Conservation (phyloP, 2,113 vertebrate genomes). For the Anguilla japonica region DNA sequence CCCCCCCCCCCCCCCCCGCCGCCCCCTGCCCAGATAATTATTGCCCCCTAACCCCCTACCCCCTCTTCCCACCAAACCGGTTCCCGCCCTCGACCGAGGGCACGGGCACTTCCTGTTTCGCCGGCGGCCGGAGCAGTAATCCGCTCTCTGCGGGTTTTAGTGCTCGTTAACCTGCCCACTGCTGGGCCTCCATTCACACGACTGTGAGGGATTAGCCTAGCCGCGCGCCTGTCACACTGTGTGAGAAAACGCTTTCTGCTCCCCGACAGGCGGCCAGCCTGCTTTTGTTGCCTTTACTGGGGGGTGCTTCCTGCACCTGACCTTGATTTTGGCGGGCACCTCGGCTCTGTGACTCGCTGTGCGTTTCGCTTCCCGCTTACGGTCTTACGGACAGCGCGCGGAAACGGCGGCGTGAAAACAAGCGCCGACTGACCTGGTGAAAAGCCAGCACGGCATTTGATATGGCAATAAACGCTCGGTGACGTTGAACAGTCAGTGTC, state of each 20-base stretch:
- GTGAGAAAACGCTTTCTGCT: background rate
- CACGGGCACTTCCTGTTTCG: conserved; percentile 33
- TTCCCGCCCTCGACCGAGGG: background rate
- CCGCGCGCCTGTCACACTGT: background rate
- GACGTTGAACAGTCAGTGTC: background rate
- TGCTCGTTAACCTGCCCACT: conserved; percentile 45
- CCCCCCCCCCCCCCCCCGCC: too few relatives aligned
- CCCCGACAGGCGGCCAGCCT: background rate
- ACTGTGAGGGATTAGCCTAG: conserved; percentile 38
- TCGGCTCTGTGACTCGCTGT: background rate
- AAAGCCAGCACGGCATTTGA: background rate
- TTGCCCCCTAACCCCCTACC: background rate
- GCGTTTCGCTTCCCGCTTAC: background rate
- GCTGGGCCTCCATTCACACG: conserved; percentile 46
- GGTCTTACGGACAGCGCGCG: background rate
- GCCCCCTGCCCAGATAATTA: background rate
- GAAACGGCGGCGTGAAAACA: background rate
- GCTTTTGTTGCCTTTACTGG: background rate
- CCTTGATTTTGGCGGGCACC: background rate
- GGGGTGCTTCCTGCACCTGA: background rate
- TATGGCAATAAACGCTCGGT: background rate
- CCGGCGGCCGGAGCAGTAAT: background rate
- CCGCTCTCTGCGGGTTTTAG: conserved; percentile 22
- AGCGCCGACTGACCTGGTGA: background rate
- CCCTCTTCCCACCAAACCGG: background rate